phyloP scores from a whole-genome alignment of 2,113 vertebrate genomes.

The Pygoscelis antarcticus region DNA sequence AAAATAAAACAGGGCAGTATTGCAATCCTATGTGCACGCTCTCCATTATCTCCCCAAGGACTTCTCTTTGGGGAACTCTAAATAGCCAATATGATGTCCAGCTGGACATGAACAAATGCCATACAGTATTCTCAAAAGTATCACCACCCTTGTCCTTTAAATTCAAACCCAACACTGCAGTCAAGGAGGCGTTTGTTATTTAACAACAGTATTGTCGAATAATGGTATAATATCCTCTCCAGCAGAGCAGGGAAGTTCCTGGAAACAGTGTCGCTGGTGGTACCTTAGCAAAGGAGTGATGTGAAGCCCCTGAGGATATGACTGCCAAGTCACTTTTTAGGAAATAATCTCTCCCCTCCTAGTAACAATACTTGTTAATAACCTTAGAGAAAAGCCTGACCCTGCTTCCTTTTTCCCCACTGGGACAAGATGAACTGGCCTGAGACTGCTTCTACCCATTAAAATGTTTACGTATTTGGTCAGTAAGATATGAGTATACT shows the following conservation, averaged over 20 bases:
- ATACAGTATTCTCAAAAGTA: neutral
- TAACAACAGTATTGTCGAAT: neutral
- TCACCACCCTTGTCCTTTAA: neutral
- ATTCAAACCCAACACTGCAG: neutral
- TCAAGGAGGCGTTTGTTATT: neutral
- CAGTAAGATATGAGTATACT: neutral
- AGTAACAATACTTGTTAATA: neutral
- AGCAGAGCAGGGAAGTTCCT: neutral
- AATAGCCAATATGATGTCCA: neutral
- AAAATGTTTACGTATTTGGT: neutral
- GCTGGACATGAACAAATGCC: neutral
- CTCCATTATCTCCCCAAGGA: neutral
- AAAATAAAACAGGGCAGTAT: neutral
- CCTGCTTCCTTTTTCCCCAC: neutral
- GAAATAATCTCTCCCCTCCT: neutral
- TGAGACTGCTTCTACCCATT: neutral
- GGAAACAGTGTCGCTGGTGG: neutral
- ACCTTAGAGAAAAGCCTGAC: neutral
- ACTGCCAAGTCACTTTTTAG: neutral
- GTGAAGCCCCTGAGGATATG: neutral
- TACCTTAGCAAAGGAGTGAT: neutral
- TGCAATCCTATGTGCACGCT: neutral
- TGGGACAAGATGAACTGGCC: neutral
- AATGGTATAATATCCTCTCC: neutral
- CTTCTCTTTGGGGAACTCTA: neutral